Evolutionary conservation across 2,888 invertebrate genomes (phyloP), one percentile per base, ranked within the genome.

Genomic region (Ganaspis brasiliensis): DNA sequence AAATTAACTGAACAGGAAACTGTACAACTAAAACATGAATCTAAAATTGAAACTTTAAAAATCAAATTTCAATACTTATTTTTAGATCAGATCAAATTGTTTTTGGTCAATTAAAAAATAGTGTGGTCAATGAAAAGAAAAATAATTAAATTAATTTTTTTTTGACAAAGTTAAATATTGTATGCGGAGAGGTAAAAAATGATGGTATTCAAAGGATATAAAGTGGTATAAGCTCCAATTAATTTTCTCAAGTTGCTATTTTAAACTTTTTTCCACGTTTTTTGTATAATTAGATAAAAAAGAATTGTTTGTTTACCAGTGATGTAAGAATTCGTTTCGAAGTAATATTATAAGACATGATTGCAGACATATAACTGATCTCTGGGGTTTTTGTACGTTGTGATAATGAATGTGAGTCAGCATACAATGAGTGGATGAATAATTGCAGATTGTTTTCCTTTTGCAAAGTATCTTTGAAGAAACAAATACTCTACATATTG

Each of bases 291-390:
- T 63, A 21, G 19, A 67, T 21, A 45, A 67, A 24, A 24, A 67
- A 45, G 16, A 52, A 52, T 67, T n/a, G 40, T 45, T 67, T 67
- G 21, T 67, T 45, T 45, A 67, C n/a, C 9, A 67, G 24, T 67
- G 45, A 45, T 24, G 67, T 67, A 67, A 67, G 24, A 67, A 21
- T 67, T 6, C 24, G 24, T 45, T 67, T 67, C 9, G 45, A 45
- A 45, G 26, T n/a, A 67, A 67, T 45, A 67, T 45, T 67, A n/a
- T 67, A 67, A 45, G 24, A 67, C 67, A 21, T 52, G 52, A 45
- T 67, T 45, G 24, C 24, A 67, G 40, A 67, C 67, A 40, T 40
- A 12, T 9, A 67, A 40, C 67, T 67, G 67, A 45, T 67, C 45
- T 67, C 45, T 67, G 45, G 9, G 40, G 40, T 67, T 45, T 67